Conservation (phyloP, 2,888 invertebrate species). For the Microdon myrmicae region DNA sequence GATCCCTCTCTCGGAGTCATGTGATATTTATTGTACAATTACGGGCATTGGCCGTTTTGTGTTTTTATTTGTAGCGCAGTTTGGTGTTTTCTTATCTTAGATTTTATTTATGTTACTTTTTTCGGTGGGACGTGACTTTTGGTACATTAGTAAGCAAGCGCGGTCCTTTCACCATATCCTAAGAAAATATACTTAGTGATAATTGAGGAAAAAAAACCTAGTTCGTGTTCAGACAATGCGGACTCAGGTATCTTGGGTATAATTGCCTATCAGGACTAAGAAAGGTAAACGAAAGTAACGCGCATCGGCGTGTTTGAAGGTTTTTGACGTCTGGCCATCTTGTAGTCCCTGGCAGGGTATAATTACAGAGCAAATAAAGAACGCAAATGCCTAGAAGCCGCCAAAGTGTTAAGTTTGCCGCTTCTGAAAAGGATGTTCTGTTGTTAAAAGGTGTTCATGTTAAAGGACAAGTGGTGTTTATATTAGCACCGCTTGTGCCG, state of each 20-base stretch:
- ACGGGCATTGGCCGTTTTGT: constrained; percentile 22
- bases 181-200: constrained; percentile 32
- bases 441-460: too few species aligned
- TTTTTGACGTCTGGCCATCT: neutral
- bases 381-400: neutral
- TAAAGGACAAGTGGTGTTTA: too few species aligned
- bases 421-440: too few species aligned
- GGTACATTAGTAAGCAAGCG: constrained; percentile 4
- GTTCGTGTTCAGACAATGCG: constrained; percentile 17
- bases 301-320: constrained; percentile 11
- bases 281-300: neutral
- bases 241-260: constrained; percentile 13
- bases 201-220: constrained; percentile 39
- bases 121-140: constrained; percentile 36
- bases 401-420: constrained; percentile 33
- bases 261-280: constrained; percentile 1
- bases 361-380: constrained; percentile 14
- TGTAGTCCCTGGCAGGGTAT: constrained; percentile 31
- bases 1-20: constrained; percentile 38
- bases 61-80: constrained; percentile 9
- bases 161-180: constrained; percentile 42
- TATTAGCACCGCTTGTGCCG: too few species aligned
- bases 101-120: constrained; percentile 17
- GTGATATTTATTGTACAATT: constrained; percentile 50
- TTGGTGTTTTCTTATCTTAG: constrained; percentile 1